Conservation (phyloP, 2,797 vertebrate species). For the Echeneis naucrates region DNA sequence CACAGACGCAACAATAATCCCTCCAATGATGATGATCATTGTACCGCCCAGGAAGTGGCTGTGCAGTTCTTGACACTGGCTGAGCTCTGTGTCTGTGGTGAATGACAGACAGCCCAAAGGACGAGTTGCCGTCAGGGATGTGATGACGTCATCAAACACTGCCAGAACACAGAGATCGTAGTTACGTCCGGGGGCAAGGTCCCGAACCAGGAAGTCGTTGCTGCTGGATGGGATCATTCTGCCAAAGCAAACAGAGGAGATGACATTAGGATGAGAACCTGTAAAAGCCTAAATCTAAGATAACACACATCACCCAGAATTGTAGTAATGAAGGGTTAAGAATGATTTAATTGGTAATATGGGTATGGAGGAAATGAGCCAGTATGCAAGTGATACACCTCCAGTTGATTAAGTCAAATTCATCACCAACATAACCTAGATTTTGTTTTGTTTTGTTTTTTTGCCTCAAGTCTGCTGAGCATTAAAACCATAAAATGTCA, state of each 20-base stretch:
- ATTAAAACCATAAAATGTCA: not conserved
- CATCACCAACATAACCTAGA: not conserved
- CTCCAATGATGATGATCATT: conserved; percentile 97
- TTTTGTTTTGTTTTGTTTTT: not conserved
- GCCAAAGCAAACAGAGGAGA: conserved; percentile 43
- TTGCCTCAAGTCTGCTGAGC: not conserved
- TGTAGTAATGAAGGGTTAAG: no score
- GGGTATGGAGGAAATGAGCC: not conserved
- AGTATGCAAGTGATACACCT: not conserved
- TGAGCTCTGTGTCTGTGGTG: conserved; percentile 87
- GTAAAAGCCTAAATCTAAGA: not conserved
- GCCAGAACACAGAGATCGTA: conserved; percentile 91
- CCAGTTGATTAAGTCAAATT: not conserved
- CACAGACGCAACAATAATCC: conserved; percentile 94
- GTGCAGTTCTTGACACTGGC: conserved; percentile 88
- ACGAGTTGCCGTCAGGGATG: conserved; percentile 88
- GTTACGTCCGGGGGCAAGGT: conserved; percentile 88
- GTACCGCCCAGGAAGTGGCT: conserved; percentile 94
- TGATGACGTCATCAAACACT: conserved; percentile 90
- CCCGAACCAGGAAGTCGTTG: conserved; percentile 91
- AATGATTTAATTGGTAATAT: not conserved
- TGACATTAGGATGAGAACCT: not conserved
- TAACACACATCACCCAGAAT: not conserved
- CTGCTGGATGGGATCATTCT: conserved; percentile 93
- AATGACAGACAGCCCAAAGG: conserved; percentile 92